Evolutionary conservation across 2,888 invertebrate species (phyloP), one percentile per base, ranked within the genome.

Genomic region (Volucella bombylans): DNA sequence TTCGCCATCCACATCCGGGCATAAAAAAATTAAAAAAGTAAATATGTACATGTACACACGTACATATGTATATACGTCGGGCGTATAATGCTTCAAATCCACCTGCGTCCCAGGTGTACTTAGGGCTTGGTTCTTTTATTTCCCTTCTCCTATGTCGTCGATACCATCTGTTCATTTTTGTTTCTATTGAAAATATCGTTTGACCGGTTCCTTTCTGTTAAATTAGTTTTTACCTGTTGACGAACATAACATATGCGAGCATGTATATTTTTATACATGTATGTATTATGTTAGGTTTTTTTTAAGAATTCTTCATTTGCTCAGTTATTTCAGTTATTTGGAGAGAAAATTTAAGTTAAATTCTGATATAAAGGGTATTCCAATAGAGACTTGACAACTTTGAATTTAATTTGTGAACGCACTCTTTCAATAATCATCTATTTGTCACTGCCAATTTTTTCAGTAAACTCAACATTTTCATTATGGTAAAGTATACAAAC

Each of bases 41-140:
- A 2, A 23, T 23, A 23, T 23, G 2, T 23, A 23, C 3, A 31
- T 31, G 6, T 6, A 31, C 6, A 31, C 6, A 31, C 6, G 6
- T 6, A 31, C 6, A 31, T 6, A 31, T 6, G 6, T 31, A 4
- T 4, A 23, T 23, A 31, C 43, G 15, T 47, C 47, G 49, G 61
- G 14, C 71, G 69, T 77, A 41, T 71, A 78, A 72, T 72, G 82
- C 78, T 72, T 72, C 10, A 57, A 54, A 57, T 77, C 55, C 82
- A 82, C 82, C 82, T 82, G 82, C 67, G 62, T 50, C 49, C 49
- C 49, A 82, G 82, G 59, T 77, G 82, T 38, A 54, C 38, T 31
- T 43, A 39, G 12, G 12, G 41, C 11, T 50, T 65, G 9, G 43
- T 1, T 55, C 4, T 55, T 43, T 45, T 49, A 43, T 43, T 68